Evolutionary conservation across 2,113 vertebrate genomes (phyloP), one percentile per base, ranked within the genome.

Genomic region (Morone chrysops): DNA sequence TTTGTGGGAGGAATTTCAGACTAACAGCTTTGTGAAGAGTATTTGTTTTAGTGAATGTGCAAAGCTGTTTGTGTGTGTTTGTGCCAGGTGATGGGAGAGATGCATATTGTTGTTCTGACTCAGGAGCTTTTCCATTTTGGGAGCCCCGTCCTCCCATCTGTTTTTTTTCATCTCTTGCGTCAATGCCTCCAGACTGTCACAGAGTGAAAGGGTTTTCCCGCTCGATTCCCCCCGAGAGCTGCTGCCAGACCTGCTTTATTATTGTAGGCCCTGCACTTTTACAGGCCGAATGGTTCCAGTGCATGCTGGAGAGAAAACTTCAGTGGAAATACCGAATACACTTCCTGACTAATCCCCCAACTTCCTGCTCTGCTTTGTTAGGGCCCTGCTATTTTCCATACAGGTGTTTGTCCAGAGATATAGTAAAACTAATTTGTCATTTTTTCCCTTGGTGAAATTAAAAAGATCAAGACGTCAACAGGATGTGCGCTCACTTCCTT

Each of bases 151-250:
- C 78, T 73, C 65, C 75, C 80, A 76, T 83, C 85, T 83, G 78
- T 70, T 77, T 81, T 70, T 70, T 65, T 53, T 54, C 83, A 61
- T 75, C 51, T 90, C 86, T 59, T 88, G 85, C 88, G 77, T 94
- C 90, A 90, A 75, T 81, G 74, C 67, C 62, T 90, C 72, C 83
- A 13, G 41, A 83, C 79, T 62, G 72, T 84, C 67, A 76, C 78
- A 76, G 43, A 89, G 86, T 86, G 82, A 90, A 75, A 93, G 90
- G 93, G 92, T 88, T 93, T 93, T 94, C 92, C 92, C 68, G 12
- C 81, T 88, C 60, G 0, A 62, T 77, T 71, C 70, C 86, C 72
- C 85, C 14, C 7, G 81, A 87, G 90, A 89, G 79, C 78, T 47
- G 65, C 88, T 75, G 85, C 79, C 81, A 72, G 76, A 65, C 8